Conservation (phyloP, 2,888 invertebrate genomes). For the Drosophila differens region DNA sequence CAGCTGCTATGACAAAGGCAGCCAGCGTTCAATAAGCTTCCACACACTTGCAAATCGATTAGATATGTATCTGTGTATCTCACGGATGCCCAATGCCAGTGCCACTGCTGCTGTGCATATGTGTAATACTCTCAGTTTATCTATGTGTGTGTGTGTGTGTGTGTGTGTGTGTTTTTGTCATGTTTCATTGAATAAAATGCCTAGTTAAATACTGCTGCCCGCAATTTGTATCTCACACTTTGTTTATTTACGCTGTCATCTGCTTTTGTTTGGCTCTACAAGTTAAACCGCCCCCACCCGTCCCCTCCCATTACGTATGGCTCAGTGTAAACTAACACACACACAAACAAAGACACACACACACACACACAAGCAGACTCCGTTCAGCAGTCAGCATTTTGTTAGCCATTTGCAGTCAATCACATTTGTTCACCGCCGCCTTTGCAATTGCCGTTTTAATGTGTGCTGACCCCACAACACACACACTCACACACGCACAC, state of each 20-base stretch:
- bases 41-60: slow-evolving; percentile 60
- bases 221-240: slow-evolving; percentile 73
- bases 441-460: slow-evolving; percentile 44
- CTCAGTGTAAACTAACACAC: slow-evolving; percentile 27
- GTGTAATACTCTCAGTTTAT: slow-evolving; percentile 14
- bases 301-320: background rate
- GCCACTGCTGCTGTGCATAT: slow-evolving; percentile 7
- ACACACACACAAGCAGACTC: slow-evolving; percentile 5
- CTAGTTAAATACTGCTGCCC: slow-evolving; percentile 69
- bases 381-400: slow-evolving; percentile 43
- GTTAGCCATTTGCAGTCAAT: slow-evolving; percentile 76
- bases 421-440: slow-evolving; percentile 47
- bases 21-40: slow-evolving; percentile 1
- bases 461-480: slow-evolving; percentile 18
- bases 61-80: slow-evolving; percentile 56
- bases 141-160: slow-evolving; percentile 8
- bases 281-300: background rate
- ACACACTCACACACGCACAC: background rate
- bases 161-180: slow-evolving; percentile 31
- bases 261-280: slow-evolving; percentile 64
- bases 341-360: background rate
- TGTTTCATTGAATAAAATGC: slow-evolving; percentile 76
- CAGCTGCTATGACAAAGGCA: slow-evolving; percentile 45
- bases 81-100: slow-evolving; percentile 54
- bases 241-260: slow-evolving; percentile 79